Evolutionary conservation across 2,888 invertebrate genomes (phyloP).

Genomic region (Ophion obscuratus): DNA sequence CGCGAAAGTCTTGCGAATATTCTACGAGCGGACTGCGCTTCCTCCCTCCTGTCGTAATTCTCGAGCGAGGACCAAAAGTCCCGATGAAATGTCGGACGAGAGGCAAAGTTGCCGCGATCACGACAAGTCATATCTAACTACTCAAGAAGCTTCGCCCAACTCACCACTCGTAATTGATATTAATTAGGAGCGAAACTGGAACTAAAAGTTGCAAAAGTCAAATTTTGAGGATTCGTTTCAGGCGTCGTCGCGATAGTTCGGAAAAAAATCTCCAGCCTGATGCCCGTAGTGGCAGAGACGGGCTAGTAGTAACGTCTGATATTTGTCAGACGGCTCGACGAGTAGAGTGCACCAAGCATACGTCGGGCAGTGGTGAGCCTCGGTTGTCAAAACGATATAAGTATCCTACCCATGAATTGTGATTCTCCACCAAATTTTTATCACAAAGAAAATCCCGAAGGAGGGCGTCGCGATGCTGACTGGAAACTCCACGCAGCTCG

Average conservation of each 20-base stretch:
- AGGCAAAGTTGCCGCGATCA: conserved; percentile 60
- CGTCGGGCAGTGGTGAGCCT: not conserved
- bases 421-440: too few species aligned
- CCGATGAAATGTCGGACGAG: conserved; percentile 11
- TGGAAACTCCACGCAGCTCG: not conserved
- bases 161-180: conserved; percentile 65
- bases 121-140: conserved; percentile 55
- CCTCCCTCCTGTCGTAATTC: not conserved
- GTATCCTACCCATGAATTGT: too few species aligned
- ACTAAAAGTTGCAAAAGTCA: not conserved
- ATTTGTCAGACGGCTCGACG: not conserved
- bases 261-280: conserved; percentile 3
- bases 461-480: not conserved
- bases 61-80: conserved; percentile 3
- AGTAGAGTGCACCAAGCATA: not conserved
- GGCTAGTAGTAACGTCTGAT: not conserved
- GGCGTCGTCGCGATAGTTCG: not conserved
- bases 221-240: not conserved
- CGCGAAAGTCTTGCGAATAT: not conserved
- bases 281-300: not conserved
- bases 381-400: not conserved
- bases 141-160: conserved; percentile 55
- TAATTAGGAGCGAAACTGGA: conserved; percentile 25
- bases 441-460: too few species aligned
- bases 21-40: not conserved